Evolutionary conservation across 2,888 invertebrate species (phyloP), one percentile per base, ranked within the genome.

Genomic region (Lomographa bimaculata): DNA sequence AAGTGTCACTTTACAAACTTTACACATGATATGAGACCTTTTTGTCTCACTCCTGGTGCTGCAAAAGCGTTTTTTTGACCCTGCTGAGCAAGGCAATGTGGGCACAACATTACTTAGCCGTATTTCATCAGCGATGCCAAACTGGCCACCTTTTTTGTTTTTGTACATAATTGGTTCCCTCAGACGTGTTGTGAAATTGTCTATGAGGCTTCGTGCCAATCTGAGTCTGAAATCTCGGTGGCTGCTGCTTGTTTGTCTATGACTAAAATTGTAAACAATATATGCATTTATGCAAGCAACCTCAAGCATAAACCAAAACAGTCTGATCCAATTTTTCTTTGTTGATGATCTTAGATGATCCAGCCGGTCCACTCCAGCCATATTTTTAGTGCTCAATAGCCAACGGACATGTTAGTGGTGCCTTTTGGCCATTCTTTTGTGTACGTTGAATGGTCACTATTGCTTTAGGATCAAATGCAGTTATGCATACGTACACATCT

Each of bases 351-450:
- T 29, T 7, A 25, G 4, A 12, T 33, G 20, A 27, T 33, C 25
- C n/a, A 33, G 25, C 33, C 9, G 1, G n/a, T 23, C 23, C 9
- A 10, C 23, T 19, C 11, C 27, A 8, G 25, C 34, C 35, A 26
- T 35, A 18, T 23, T 26, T 16, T 24, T 8, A 18, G 35, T 28
- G 8, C 21, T 7, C 30, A 24, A 40, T 44, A 18, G 44, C 38
- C 16, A 24, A 19, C 18, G 41, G 33, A 30, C 46, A 46, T 10
- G 27, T 12, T 17, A 47, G 28, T 34, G 20, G 29, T 38, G 26
- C 35, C 32, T 32, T 47, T 30, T 30, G 20, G 6, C 47, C 44
- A 44, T 48, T 33, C 30, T 47, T 47, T 43, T 43, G 48, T 7
- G 35, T 48, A 18, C 38, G 27, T 28, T 40, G 14, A 26, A 45